Evolutionary conservation across 2,113 vertebrate species (phyloP), one percentile per base, ranked within the genome.

Genomic region (Rhinoptilus africanus): DNA sequence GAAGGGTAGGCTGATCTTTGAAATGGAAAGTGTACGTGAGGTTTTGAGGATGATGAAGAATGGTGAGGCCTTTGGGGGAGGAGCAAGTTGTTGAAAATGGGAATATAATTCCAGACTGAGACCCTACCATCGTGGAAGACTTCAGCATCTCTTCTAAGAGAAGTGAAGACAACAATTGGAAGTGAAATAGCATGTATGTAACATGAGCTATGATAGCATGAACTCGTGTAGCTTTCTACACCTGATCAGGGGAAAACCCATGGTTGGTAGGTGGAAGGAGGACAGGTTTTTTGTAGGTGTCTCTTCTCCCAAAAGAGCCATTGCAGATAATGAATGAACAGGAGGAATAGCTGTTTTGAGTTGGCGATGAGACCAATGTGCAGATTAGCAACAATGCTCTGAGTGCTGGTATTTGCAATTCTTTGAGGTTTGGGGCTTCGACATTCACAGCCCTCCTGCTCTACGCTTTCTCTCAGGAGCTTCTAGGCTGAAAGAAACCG

Each of bases 291-390:
- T 34, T 12, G 12, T 8, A 56, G 18, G n/a, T 67, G 2, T 68
- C 39, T 82, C 21, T 21, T 54, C 66, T 32, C 37, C 56, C 12
- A 14, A 3, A 59, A 64, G 26, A 64, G 12, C 43, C 14, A 6
- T n/a, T 77, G 78, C 53, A 68, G 43, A 8, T 57, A 24, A 53
- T 8, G 35, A 50, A 48, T 4, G 9, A 86, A 35, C 9, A 37
- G 2, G 18, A 67, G 66, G 26, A 59, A 81, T 15, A 0, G 4
- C 32, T 35, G n/a, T 7, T 78, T 17, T 21, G 35, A 27, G 34
- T 39, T 0, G 2, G 45, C 21, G 16, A 34, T 1, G 6, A 69
- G n/a, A 47, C 1, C 3, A 41, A 16, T 0, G 4, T 1, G 19
- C 39, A 17, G 27, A 10, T 19, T 12, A 54, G 62, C 35, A 32